Percentiles rank a stretch among this genome's conserved stretches.
Conservation (phyloP, 2,797 vertebrate genomes). For the Mastacembelus armatus region DNA sequence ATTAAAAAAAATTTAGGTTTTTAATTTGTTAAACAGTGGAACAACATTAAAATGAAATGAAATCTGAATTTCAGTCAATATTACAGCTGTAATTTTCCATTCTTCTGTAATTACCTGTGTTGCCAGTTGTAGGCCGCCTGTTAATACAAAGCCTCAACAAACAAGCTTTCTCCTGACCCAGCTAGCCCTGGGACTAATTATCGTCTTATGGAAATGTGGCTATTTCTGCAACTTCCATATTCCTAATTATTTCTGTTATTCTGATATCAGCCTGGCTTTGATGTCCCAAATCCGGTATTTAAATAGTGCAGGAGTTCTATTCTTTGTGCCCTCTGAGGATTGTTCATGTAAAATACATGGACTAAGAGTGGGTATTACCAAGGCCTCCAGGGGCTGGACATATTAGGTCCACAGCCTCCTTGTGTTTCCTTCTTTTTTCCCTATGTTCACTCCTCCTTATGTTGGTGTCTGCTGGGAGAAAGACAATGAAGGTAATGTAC, state of each 20-base stretch:
- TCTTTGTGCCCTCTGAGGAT: conserved; percentile 93
- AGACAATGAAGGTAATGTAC: conserved; percentile 50
- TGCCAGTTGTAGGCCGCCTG: conserved; percentile 62
- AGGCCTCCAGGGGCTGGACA: conserved; percentile 93
- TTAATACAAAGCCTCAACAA: conserved; percentile 74
- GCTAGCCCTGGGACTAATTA: conserved; percentile 97
- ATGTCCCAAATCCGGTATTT: conserved; percentile 99
- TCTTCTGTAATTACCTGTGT: conserved; percentile 70
- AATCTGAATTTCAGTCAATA: conserved; percentile 67
- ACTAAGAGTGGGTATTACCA: conserved; percentile 92
- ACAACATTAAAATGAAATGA: conserved; percentile 28
- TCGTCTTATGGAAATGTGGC: conserved; percentile 98
- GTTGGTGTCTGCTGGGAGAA: conserved; percentile 63
- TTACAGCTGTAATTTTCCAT: conserved; percentile 58
- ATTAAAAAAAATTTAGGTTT: conserved; percentile 41
- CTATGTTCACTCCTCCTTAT: conserved; percentile 48
- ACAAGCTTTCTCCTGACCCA: conserved; percentile 85
- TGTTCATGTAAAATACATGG: conserved; percentile 98
- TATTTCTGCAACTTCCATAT: conserved; percentile 97
- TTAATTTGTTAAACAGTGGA: conserved; percentile 26
- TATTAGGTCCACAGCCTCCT: conserved; percentile 75
- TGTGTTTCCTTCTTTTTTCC: conserved; percentile 46
- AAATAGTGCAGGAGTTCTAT: conserved; percentile 97
- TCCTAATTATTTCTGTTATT: conserved; percentile 99
- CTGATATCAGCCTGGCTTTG: conserved; percentile 96